These are phyloP conservation scores for Ochropleura leucogaster DNA, from an alignment of 2,888 invertebrate species.

Conservation along the genomic window DNA sequence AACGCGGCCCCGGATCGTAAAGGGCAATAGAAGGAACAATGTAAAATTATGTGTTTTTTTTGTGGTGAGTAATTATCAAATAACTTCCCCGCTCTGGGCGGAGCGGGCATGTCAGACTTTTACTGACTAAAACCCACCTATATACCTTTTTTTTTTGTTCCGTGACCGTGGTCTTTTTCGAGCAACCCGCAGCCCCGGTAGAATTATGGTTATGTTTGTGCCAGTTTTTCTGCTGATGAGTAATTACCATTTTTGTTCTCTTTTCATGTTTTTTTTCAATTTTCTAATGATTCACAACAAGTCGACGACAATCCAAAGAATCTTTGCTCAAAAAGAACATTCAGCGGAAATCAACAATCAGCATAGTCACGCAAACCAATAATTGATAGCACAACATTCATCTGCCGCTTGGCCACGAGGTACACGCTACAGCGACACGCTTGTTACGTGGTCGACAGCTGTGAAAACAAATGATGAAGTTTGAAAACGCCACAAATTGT, in stretches of 20 bases:
- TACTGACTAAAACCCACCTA: no score
- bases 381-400: slow-evolving; percentile 3
- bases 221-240: neutral
- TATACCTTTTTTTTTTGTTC: no score
- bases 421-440: neutral
- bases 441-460: neutral
- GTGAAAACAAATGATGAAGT: neutral
- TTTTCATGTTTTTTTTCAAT: neutral
- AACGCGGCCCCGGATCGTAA: no score
- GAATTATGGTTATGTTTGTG: no score
- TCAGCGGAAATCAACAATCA: neutral
- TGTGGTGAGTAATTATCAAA: no score
- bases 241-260: neutral
- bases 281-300: neutral
- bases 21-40: no score
- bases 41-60: no score
- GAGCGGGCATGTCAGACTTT: no score
- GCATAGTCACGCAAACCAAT: neutral
- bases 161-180: no score
- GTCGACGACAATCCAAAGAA: neutral
- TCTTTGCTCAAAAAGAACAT: neutral
- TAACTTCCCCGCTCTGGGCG: no score
- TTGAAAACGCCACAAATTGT: neutral
- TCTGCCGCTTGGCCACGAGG: neutral
- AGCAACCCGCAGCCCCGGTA: no score